phyloP scores from a whole-genome alignment of 2,797 vertebrate species.

The Leptodactylus fallax region DNA sequence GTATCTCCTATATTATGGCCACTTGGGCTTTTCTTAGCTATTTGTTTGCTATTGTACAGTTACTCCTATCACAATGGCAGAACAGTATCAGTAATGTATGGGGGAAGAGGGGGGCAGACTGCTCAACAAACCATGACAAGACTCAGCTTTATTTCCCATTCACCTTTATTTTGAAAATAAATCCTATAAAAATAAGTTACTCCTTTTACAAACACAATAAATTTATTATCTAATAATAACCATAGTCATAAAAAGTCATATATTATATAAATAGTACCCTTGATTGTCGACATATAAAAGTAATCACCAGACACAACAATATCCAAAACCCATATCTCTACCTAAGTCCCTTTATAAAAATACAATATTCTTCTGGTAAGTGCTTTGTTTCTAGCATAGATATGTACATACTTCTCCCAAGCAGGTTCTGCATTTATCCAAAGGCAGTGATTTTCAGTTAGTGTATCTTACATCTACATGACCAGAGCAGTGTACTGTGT shows the following conservation, averaged over 20 bases:
- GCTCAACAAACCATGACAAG: not conserved
- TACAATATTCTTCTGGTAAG: constrained; percentile 59
- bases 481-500: not conserved
- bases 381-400: constrained; percentile 65
- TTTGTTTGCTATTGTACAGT: too few relatives aligned
- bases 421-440: not conserved
- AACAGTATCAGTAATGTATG: too few relatives aligned
- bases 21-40: too few relatives aligned
- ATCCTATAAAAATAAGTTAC: constrained; percentile 74
- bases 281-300: constrained; percentile 64
- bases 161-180: constrained; percentile 82
- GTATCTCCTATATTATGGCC: too few relatives aligned
- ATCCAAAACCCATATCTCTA: constrained; percentile 59
- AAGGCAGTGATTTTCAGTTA: not conserved
- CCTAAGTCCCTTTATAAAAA: constrained; percentile 65
- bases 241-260: constrained; percentile 70
- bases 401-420: constrained; percentile 8
- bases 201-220: constrained; percentile 73
- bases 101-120: too few relatives aligned
- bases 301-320: constrained; percentile 69
- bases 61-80: too few relatives aligned
- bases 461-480: not conserved
- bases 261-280: constrained; percentile 69
- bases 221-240: constrained; percentile 72
- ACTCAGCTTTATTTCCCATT: constrained; percentile 66